Percentiles rank a stretch among this genome's conserved stretches.
Conservation (phyloP, 2,888 invertebrate genomes). For the Eupelmus urozonus region DNA sequence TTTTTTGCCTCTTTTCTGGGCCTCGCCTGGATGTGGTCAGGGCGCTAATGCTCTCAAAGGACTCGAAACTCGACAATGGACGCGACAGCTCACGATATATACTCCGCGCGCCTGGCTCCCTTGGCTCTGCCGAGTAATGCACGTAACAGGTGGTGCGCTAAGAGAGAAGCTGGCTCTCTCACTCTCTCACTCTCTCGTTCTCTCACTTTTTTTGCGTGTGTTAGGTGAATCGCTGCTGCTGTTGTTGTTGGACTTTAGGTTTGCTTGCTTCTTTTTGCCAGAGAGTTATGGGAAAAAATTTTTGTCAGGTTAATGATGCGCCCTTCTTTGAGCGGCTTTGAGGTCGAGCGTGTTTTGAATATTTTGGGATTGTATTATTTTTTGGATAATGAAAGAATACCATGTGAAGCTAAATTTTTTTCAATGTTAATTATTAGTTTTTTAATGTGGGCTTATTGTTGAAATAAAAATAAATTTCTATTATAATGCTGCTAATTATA, state of each 20-base stretch:
- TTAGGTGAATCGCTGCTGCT: constrained; percentile 1
- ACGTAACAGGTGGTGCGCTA: constrained; percentile 45
- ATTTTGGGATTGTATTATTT: too few species aligned
- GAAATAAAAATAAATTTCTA: too few species aligned
- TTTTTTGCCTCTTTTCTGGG: not conserved
- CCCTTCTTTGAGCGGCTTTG: too few species aligned
- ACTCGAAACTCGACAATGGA: constrained; percentile 20
- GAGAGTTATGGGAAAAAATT: too few species aligned
- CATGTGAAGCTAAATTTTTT: too few species aligned
- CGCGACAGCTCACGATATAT: not conserved
- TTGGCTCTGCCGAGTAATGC: not conserved
- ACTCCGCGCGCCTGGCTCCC: not conserved
- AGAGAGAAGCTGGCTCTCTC: constrained; percentile 13
- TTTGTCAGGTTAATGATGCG: too few species aligned
- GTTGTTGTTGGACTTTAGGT: not conserved
- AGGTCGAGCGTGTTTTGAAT: too few species aligned
- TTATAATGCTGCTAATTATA: not conserved
- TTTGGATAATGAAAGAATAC: too few species aligned
- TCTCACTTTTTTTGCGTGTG: too few species aligned
- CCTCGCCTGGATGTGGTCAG: constrained; percentile 43
- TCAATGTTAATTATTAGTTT: too few species aligned
- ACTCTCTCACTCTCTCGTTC: too few species aligned
- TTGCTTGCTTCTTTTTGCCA: not conserved
- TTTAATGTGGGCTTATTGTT: too few species aligned
- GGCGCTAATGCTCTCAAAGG: constrained; percentile 28